Percentiles rank a stretch among this genome's conserved stretches.
These are phyloP conservation scores for Baryphthengus martii DNA, from an alignment of 2,113 vertebrate species.

Conservation along the genomic window DNA sequence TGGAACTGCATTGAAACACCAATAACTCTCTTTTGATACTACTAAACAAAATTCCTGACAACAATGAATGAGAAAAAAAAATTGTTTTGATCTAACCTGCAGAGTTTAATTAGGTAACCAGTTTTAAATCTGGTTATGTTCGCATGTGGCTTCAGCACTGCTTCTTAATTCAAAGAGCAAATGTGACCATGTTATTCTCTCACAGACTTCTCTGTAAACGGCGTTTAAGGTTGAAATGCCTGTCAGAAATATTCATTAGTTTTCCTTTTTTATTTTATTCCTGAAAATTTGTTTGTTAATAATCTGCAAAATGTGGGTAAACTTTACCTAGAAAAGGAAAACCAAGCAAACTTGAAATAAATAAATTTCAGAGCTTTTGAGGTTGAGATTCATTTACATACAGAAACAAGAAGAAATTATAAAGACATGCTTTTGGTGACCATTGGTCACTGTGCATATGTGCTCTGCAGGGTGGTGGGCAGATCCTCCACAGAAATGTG, in stretches of 20 bases:
- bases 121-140: constrained; percentile 1
- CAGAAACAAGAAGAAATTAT: neutral
- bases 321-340: neutral
- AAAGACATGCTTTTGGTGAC: neutral
- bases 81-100: neutral
- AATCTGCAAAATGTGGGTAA: neutral
- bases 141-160: neutral
- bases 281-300: neutral
- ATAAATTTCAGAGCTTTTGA: neutral
- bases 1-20: neutral
- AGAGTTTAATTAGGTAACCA: neutral
- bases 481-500: neutral
- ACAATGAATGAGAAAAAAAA: neutral
- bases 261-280: neutral
- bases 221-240: neutral
- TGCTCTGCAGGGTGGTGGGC: neutral
- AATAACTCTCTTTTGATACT: neutral
- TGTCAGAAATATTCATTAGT: neutral
- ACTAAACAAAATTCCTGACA: neutral
- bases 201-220: neutral
- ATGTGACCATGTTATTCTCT: neutral
- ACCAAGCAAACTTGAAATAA: neutral
- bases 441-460: neutral
- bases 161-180: neutral
- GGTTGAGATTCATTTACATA: neutral